These are phyloP conservation scores for Cryptotermes secundus DNA, from an alignment of 1,140 invertebrate species.

Conservation along the genomic window DNA sequence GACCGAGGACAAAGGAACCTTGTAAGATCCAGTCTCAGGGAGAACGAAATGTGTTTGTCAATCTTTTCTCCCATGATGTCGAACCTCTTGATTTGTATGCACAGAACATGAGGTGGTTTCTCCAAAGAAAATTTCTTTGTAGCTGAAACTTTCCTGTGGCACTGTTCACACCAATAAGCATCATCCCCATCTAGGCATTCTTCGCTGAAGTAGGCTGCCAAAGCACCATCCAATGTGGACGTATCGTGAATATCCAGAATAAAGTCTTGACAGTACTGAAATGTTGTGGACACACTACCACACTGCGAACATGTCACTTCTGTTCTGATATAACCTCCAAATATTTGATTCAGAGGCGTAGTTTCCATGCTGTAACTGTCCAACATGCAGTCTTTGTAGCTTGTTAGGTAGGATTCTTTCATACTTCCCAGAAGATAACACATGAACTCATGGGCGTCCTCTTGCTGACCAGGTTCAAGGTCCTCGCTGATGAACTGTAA, in stretches of 20 bases:
- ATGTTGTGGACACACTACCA: slow-evolving; percentile 80
- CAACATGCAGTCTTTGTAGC: slow-evolving; percentile 64
- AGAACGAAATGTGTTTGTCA: slow-evolving; percentile 70
- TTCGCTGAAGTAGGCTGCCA: slow-evolving; percentile 76
- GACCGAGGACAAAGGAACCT: slow-evolving; percentile 61
- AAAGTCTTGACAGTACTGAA: slow-evolving; percentile 89
- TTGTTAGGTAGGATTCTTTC: slow-evolving; percentile 84
- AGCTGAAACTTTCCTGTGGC: slow-evolving; percentile 89
- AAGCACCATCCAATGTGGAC: slow-evolving; percentile 76
- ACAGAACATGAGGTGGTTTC: slow-evolving; percentile 87
- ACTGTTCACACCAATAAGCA: slow-evolving; percentile 89
- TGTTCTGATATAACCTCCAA: slow-evolving; percentile 91
- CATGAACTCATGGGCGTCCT: slow-evolving; percentile 96
- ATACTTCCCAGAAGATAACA: slow-evolving; percentile 90
- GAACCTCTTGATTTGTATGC: slow-evolving; percentile 90
- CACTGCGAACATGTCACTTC: slow-evolving; percentile 84
- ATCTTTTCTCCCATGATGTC: slow-evolving; percentile 58
- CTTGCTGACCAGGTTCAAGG: slow-evolving; percentile 86
- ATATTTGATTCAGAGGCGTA: slow-evolving; percentile 92
- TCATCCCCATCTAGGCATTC: slow-evolving; percentile 82
- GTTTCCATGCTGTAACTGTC: slow-evolving; percentile 93
- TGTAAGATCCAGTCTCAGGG: slow-evolving; percentile 66
- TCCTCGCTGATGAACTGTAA: slow-evolving; percentile 80
- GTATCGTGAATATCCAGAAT: slow-evolving; percentile 87
- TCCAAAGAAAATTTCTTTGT: slow-evolving; percentile 92